Conservation (phyloP, 2,797 vertebrate species). For the Crocodylus rhombifer region DNA sequence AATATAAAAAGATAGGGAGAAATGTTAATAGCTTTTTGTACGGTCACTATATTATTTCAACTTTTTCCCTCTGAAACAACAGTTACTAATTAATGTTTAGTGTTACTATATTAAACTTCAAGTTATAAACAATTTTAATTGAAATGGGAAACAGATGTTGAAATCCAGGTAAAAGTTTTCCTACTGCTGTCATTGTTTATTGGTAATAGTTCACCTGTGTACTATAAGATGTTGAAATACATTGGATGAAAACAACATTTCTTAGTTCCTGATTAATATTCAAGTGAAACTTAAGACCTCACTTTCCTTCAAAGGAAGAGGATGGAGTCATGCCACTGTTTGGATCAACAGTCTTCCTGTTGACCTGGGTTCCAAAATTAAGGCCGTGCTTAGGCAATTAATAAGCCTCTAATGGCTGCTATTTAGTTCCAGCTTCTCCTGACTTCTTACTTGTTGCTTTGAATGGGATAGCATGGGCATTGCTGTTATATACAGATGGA, state of each 20-base stretch:
- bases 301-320: neutral
- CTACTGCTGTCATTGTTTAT: neutral
- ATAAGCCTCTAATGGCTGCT: constrained; percentile 43
- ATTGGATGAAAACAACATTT: neutral
- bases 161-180: neutral
- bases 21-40: neutral
- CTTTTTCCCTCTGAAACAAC: neutral
- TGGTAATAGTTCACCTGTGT: neutral
- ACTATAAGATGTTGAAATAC: neutral
- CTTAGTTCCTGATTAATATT: neutral
- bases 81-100: neutral
- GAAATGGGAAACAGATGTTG: neutral
- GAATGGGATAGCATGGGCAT: constrained; percentile 22
- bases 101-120: neutral
- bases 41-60: constrained; percentile 32
- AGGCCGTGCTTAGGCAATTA: constrained; percentile 29
- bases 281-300: neutral
- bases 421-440: constrained; percentile 15
- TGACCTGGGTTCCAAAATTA: neutral
- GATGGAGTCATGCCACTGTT: neutral
- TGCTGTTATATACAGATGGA: neutral
- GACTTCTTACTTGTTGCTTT: constrained; percentile 25
- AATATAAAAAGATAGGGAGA: neutral
- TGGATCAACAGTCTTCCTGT: neutral
- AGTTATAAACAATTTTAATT: neutral